Percentiles rank a stretch among this genome's conserved stretches.
phyloP scores from a whole-genome alignment of 2,113 vertebrate genomes.

The Benitochromis conjunctus region DNA sequence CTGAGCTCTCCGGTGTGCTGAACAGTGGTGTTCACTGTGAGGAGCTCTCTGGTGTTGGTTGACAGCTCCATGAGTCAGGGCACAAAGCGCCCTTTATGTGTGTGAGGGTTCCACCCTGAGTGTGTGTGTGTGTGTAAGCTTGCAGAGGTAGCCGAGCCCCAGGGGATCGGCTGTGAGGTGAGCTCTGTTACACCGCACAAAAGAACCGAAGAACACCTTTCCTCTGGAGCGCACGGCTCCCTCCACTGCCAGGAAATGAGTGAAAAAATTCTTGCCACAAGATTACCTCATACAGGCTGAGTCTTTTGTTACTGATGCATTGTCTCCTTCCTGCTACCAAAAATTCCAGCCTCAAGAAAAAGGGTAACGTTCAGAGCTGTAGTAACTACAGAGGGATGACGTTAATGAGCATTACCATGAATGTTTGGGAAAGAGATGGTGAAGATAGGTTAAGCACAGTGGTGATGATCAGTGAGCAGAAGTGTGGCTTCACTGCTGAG shows the following conservation, averaged over 20 bases:
- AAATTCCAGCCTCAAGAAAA: not conserved
- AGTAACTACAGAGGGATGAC: not conserved
- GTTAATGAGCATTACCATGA: not conserved
- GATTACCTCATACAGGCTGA: constrained; percentile 49
- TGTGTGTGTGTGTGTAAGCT: constrained; percentile 26
- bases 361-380: not conserved
- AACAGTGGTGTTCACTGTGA: constrained; percentile 61
- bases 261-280: constrained; percentile 41
- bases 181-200: constrained; percentile 68
- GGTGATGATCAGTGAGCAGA: not conserved
- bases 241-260: constrained; percentile 49
- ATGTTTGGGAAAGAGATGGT: not conserved
- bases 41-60: constrained; percentile 62
- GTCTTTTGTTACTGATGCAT: constrained; percentile 29
- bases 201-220: constrained; percentile 57
- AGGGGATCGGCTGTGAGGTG: constrained; percentile 57
- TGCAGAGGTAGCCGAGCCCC: constrained; percentile 40
- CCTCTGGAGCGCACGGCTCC: constrained; percentile 33
- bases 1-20: constrained; percentile 31
- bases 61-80: constrained; percentile 64
- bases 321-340: not conserved
- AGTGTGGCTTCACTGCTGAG: not conserved
- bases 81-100: constrained; percentile 72
- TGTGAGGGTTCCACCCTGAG: constrained; percentile 63
- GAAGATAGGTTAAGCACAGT: not conserved